A percentile compares a stretch with the other conserved stretches of the same genome.
Evolutionary conservation across 2,113 vertebrate genomes (phyloP).

Genomic region (Dasyprocta punctata): DNA sequence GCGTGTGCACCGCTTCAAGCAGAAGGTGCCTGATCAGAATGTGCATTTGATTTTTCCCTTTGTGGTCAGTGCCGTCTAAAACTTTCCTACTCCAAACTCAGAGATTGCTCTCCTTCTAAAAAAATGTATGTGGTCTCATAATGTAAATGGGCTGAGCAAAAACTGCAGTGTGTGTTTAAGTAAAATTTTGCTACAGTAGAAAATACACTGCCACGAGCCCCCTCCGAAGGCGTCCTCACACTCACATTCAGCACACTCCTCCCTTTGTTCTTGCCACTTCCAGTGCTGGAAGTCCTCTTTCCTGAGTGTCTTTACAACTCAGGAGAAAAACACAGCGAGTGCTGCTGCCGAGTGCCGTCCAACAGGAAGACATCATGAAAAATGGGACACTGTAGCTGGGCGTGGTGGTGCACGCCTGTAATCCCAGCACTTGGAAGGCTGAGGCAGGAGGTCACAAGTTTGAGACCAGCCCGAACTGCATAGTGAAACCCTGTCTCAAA

Average conservation of each 20-base stretch:
- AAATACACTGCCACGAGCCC: not conserved
- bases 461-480: not conserved
- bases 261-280: not conserved
- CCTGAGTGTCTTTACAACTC: not conserved
- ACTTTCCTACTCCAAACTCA: not conserved
- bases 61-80: not conserved
- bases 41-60: not conserved
- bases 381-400: not conserved
- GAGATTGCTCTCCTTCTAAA: not conserved
- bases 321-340: not conserved
- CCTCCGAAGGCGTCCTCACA: not conserved
- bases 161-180: not conserved
- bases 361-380: not conserved
- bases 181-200: not conserved
- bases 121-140: not conserved
- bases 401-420: not conserved
- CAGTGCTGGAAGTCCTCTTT: not conserved
- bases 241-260: not conserved
- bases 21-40: not conserved
- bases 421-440: not conserved
- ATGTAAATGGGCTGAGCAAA: not conserved
- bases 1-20: not conserved
- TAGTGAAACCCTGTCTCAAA: not conserved
- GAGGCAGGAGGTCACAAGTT: not conserved
- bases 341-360: not conserved